A percentile compares a stretch with the other conserved stretches of the same genome.
Evolutionary conservation across 2,113 vertebrate genomes (phyloP).

Genomic region (Sclerurus mexicanus): DNA sequence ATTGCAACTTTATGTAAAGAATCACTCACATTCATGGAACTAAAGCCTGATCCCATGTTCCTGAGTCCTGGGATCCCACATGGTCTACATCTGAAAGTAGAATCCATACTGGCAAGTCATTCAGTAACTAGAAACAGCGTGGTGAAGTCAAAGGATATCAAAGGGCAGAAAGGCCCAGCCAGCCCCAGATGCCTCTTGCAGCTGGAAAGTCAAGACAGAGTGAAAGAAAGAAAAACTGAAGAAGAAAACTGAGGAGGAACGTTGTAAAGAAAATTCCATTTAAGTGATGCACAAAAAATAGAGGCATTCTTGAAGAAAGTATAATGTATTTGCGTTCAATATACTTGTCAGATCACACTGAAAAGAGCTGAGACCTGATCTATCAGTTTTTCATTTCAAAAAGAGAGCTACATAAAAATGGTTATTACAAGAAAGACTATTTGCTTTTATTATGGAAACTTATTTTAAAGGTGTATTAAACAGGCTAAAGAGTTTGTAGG

Average conservation of each 20-base stretch:
- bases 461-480: neutral
- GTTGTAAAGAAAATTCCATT: neutral
- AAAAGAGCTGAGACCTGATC: neutral
- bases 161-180: neutral
- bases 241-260: neutral
- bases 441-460: neutral
- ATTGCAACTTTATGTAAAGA: neutral
- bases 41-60: neutral
- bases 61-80: neutral
- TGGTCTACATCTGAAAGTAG: neutral
- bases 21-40: neutral
- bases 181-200: neutral
- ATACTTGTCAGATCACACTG: neutral
- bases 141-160: neutral
- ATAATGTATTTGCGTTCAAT: neutral
- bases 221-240: neutral
- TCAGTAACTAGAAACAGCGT: neutral
- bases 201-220: neutral
- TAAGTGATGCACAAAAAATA: neutral
- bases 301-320: neutral
- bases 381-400: neutral
- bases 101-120: neutral
- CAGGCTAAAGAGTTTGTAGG: neutral
- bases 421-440: neutral
- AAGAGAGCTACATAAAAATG: neutral